A percentile compares a stretch with the other conserved stretches of the same genome.
Conservation (phyloP, 2,888 invertebrate genomes). For the Scaeva pyrastri region DNA sequence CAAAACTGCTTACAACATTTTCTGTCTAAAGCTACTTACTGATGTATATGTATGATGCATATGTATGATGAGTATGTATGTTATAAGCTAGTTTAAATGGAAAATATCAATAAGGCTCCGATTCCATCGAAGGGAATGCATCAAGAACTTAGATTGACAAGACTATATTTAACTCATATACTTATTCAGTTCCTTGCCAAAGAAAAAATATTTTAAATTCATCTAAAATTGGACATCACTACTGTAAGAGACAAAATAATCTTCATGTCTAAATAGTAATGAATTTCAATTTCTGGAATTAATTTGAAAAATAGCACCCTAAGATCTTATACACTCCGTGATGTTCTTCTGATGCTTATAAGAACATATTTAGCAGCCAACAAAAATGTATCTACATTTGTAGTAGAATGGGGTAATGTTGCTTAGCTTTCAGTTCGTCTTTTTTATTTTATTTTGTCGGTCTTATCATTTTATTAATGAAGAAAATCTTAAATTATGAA, state of each 20-base stretch:
- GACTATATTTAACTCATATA: too few species aligned
- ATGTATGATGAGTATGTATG: too few species aligned
- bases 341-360: slow-evolving; percentile 5
- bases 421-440: slow-evolving; percentile 41
- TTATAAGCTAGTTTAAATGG: too few species aligned
- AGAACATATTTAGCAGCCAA: slow-evolving; percentile 7
- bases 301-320: slow-evolving; percentile 60
- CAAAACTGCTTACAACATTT: too few species aligned
- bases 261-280: slow-evolving; percentile 52
- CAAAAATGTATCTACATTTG: too few species aligned
- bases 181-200: too few species aligned
- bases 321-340: slow-evolving; percentile 17
- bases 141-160: too few species aligned
- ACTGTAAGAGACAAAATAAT: background rate
- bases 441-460: background rate
- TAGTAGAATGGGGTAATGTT: slow-evolving; percentile 6
- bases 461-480: slow-evolving; percentile 3
- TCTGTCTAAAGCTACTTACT: too few species aligned
- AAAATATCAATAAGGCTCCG: too few species aligned
- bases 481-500: slow-evolving; percentile 31
- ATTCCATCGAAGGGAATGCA: too few species aligned
- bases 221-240: background rate
- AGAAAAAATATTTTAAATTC: background rate
- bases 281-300: slow-evolving; percentile 72
- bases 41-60: too few species aligned